These are phyloP conservation scores for Pipa parva DNA, from an alignment of 2,113 vertebrate species.

Conservation along the genomic window DNA sequence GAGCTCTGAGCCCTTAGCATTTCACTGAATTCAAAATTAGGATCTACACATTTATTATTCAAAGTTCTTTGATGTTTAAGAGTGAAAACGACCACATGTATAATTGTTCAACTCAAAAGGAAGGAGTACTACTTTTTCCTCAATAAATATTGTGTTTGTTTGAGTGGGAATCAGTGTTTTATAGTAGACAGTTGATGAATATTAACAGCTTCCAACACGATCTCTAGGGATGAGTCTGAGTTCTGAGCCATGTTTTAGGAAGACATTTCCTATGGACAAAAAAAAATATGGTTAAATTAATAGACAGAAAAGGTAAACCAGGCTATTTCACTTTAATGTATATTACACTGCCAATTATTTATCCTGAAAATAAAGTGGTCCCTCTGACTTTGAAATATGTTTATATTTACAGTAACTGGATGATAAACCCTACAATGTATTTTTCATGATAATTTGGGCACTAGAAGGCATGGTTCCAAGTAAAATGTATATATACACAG, in stretches of 20 bases:
- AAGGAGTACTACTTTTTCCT: slow-evolving; percentile 30
- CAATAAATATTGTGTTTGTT: slow-evolving; percentile 46
- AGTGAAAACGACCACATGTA: slow-evolving; percentile 6
- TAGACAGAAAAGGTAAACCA: no score
- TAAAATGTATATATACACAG: no score
- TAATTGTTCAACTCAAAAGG: slow-evolving; percentile 25
- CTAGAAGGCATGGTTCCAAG: no score
- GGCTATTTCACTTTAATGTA: no score
- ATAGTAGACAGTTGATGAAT: neutral
- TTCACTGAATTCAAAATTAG: slow-evolving; percentile 12
- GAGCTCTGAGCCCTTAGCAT: no score
- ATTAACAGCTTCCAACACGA: slow-evolving; percentile 64
- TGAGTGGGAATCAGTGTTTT: slow-evolving; percentile 6
- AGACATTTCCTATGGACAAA: slow-evolving; percentile 66
- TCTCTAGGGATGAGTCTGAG: slow-evolving; percentile 74
- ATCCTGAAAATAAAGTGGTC: no score
- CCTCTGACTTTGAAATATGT: no score
- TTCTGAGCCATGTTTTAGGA: slow-evolving; percentile 72
- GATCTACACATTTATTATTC: slow-evolving; percentile 28
- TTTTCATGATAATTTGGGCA: no score
- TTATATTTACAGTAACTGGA: no score
- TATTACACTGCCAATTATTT: no score
- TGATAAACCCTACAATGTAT: no score
- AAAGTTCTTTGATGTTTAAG: slow-evolving; percentile 26
- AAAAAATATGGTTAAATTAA: slow-evolving; percentile 25